phyloP scores from a whole-genome alignment of 2,888 invertebrate species.

The Drosophila mulleri region DNA sequence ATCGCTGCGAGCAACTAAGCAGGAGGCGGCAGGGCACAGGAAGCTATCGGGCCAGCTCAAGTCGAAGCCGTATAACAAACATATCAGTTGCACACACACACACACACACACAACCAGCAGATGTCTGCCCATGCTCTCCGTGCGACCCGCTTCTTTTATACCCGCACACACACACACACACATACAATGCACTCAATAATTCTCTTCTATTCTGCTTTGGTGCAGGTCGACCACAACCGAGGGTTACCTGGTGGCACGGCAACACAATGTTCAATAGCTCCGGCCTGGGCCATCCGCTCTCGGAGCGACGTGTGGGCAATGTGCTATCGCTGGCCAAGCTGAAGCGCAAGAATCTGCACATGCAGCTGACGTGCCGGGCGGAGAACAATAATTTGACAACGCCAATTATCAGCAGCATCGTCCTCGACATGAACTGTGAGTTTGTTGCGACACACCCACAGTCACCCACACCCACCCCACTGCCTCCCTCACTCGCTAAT shows the following conservation, averaged over 20 bases:
- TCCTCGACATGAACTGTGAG: constrained; percentile 90
- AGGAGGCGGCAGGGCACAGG: background rate
- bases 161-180: constrained; percentile 12
- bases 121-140: background rate
- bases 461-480: too few species aligned
- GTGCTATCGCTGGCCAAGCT: constrained; percentile 88
- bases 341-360: constrained; percentile 88
- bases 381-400: constrained; percentile 89
- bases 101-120: constrained; percentile 3
- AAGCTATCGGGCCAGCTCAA: constrained; percentile 42
- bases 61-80: constrained; percentile 75
- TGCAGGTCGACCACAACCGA: constrained; percentile 88
- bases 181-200: constrained; percentile 60
- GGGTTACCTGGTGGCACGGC: constrained; percentile 89
- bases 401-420: constrained; percentile 89
- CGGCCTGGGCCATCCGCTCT: constrained; percentile 87
- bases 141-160: constrained; percentile 30
- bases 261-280: constrained; percentile 88
- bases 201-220: constrained; percentile 45
- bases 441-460: constrained; percentile 52
- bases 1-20: constrained; percentile 59
- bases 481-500: constrained; percentile 46
- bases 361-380: constrained; percentile 88
- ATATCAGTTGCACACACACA: constrained; percentile 78
- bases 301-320: constrained; percentile 88